phyloP scores from a whole-genome alignment of 2,888 invertebrate genomes.

The Oscheius onirici region DNA sequence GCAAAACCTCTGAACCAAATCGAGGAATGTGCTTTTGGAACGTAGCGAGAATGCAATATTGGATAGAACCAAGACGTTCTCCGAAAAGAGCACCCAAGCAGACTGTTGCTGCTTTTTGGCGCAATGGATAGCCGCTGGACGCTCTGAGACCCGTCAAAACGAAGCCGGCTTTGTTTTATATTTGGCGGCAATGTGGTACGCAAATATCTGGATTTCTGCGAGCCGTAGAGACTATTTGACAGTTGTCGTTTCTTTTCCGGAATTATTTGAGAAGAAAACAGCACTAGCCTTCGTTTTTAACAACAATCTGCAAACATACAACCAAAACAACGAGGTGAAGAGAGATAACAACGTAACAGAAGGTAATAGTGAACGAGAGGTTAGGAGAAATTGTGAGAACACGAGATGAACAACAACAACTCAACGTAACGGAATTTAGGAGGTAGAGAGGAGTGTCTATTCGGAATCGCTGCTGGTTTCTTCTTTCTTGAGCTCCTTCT shows the following conservation, averaged over 20 bases:
- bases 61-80: no score
- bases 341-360: background rate
- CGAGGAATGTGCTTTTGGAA: no score
- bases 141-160: background rate
- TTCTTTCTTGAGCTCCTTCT: conserved; percentile 34
- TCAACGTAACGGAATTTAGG: background rate
- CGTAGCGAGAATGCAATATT: no score
- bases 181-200: conserved; percentile 25
- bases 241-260: background rate
- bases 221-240: conserved; percentile 13
- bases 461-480: conserved; percentile 22
- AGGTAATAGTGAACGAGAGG: background rate
- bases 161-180: conserved; percentile 29
- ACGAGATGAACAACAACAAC: conserved; percentile 4
- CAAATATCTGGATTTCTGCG: conserved; percentile 3
- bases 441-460: conserved; percentile 5
- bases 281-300: no score
- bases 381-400: background rate
- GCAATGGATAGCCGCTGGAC: background rate
- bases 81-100: no score
- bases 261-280: no score
- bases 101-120: background rate
- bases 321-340: background rate
- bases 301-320: no score
- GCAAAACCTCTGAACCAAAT: no score